Evolutionary conservation across 2,888 invertebrate genomes (phyloP).

Genomic region (Ennomos erosarius): DNA sequence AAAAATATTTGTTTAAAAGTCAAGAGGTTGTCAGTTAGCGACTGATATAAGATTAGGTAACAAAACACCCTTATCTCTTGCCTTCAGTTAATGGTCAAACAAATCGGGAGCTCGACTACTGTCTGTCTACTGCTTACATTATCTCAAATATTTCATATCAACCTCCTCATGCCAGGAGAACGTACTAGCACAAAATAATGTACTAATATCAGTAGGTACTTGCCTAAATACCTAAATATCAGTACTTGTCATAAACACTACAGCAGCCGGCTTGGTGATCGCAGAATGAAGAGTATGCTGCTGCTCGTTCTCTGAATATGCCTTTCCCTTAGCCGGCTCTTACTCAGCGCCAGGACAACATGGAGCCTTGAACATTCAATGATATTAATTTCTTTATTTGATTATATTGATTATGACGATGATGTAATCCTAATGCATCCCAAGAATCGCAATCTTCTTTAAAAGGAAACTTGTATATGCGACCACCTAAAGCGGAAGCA

Average conservation of each 20-base stretch:
- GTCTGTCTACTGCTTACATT: constrained; percentile 42
- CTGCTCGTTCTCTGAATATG: no score
- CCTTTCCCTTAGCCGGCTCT: no score
- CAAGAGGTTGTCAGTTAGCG: constrained; percentile 18
- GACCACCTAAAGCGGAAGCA: constrained; percentile 31
- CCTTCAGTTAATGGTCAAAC: constrained; percentile 55
- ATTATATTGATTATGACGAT: neutral
- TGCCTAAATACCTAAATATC: no score
- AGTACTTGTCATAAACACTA: no score
- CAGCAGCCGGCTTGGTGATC: no score
- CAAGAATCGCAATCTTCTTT: neutral
- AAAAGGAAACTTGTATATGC: constrained; percentile 14
- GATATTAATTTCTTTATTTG: no score
- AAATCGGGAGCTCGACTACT: constrained; percentile 59
- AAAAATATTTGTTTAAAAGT: constrained; percentile 9
- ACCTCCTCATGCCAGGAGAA: neutral
- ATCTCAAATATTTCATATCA: constrained; percentile 45
- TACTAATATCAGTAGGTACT: no score
- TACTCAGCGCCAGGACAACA: no score
- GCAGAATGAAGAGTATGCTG: no score
- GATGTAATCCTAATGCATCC: constrained; percentile 13
- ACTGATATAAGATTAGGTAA: constrained; percentile 31
- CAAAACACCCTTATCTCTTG: constrained; percentile 51
- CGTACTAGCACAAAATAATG: neutral
- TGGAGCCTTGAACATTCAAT: no score